Evolutionary conservation across 2,113 vertebrate species (phyloP).

Genomic region (Archocentrus centrarchus): DNA sequence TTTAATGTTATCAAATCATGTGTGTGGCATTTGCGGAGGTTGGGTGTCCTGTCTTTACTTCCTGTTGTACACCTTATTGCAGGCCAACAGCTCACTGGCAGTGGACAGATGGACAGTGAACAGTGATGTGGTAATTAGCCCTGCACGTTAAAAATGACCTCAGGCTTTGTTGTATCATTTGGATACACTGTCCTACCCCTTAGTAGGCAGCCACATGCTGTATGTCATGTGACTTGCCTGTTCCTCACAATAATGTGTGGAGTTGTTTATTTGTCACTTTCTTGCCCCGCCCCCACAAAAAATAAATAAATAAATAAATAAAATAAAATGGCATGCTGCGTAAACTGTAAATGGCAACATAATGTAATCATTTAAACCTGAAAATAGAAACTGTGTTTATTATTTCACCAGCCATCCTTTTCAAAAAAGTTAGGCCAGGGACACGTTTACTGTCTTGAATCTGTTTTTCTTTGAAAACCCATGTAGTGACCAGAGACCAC

Average conservation of each 20-base stretch:
- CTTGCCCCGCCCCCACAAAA: no score
- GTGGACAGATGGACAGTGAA: slow-evolving; percentile 41
- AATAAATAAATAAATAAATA: no score
- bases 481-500: not conserved
- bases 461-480: not conserved
- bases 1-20: not conserved
- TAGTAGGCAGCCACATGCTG: not conserved
- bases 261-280: not conserved
- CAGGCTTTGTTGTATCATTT: slow-evolving; percentile 73
- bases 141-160: slow-evolving; percentile 68
- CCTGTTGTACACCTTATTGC: slow-evolving; percentile 58
- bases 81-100: slow-evolving; percentile 41
- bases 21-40: not conserved
- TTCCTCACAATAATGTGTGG: not conserved
- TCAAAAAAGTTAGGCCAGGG: no score
- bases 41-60: slow-evolving; percentile 47
- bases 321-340: no score
- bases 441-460: no score
- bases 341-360: no score
- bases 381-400: no score
- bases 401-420: no score
- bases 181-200: slow-evolving; percentile 51
- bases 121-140: slow-evolving; percentile 68
- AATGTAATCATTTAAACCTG: no score
- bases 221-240: not conserved